Evolutionary conservation across 2,113 vertebrate species (phyloP).

Genomic region (Aldabrachelys gigantea): DNA sequence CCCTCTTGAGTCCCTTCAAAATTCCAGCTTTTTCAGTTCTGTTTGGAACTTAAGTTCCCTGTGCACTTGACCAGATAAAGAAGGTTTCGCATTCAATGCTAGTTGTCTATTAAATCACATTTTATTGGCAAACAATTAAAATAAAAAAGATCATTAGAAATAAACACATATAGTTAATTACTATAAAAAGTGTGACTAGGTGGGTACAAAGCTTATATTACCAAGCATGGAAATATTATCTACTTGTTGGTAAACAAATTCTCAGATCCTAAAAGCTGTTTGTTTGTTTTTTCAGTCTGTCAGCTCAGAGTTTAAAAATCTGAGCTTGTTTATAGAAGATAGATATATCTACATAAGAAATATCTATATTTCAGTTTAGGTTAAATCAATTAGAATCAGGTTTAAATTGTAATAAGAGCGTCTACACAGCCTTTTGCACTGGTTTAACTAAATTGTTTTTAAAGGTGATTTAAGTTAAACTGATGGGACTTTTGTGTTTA

Average conservation of each 20-base stretch:
- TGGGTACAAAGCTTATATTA: neutral
- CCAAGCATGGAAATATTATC: neutral
- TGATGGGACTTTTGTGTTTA: neutral
- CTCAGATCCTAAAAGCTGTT: neutral
- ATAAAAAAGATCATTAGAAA: neutral
- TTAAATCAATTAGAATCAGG: neutral
- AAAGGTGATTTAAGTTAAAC: neutral
- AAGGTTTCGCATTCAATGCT: neutral
- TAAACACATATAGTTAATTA: neutral
- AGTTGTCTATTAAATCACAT: neutral
- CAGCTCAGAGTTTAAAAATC: neutral
- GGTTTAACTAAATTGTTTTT: neutral
- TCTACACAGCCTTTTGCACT: neutral
- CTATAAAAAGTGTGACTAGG: neutral
- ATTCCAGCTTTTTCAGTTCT: neutral
- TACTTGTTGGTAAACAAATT: neutral
- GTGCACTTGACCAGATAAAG: neutral
- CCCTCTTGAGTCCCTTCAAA: neutral
- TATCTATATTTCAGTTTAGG: neutral
- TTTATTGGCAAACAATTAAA: slow-evolving; percentile 10
- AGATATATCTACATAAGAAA: neutral
- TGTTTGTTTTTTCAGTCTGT: neutral
- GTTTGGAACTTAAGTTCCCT: neutral
- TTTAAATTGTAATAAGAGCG: neutral
- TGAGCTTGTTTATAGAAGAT: neutral